These are phyloP conservation scores for Agrochola lota DNA, from an alignment of 2,888 invertebrate species.

Conservation along the genomic window DNA sequence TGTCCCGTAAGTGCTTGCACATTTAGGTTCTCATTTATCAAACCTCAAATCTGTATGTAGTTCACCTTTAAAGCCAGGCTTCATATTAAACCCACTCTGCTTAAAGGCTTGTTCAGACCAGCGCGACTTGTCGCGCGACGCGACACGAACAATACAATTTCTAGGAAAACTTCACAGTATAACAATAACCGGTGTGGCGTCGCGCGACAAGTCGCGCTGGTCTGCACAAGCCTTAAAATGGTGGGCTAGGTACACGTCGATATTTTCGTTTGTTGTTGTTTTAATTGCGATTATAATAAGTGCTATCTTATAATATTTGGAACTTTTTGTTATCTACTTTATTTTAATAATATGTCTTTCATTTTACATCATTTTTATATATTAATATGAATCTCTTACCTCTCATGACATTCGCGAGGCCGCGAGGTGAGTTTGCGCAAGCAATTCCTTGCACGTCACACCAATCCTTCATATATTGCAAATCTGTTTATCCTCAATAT, in stretches of 20 bases:
- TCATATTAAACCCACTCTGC: slow-evolving; percentile 15
- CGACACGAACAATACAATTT: no score
- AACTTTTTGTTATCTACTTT: neutral
- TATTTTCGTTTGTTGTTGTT: slow-evolving; percentile 15
- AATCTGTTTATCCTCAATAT: slow-evolving; percentile 58
- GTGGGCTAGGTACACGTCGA: neutral
- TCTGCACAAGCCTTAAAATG: no score
- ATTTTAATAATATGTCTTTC: neutral
- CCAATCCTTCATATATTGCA: slow-evolving; percentile 54
- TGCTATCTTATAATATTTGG: neutral
- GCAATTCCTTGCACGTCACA: slow-evolving; percentile 52
- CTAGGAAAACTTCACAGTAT: no score
- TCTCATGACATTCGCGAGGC: neutral
- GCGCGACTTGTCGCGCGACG: no score
- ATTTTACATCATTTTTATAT: neutral
- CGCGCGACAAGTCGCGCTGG: no score
- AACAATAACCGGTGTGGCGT: no score
- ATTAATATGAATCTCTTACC: slow-evolving; percentile 10
- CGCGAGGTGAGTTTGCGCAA: neutral
- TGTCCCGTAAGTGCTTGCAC: neutral
- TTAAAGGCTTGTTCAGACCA: no score
- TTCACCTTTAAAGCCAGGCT: slow-evolving; percentile 22
- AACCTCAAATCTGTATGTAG: slow-evolving; percentile 23
- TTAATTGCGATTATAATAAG: neutral
- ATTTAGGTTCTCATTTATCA: slow-evolving; percentile 25